Evolutionary conservation across 2,113 vertebrate genomes (phyloP).

Genomic region (Sminthopsis crassicaudata): DNA sequence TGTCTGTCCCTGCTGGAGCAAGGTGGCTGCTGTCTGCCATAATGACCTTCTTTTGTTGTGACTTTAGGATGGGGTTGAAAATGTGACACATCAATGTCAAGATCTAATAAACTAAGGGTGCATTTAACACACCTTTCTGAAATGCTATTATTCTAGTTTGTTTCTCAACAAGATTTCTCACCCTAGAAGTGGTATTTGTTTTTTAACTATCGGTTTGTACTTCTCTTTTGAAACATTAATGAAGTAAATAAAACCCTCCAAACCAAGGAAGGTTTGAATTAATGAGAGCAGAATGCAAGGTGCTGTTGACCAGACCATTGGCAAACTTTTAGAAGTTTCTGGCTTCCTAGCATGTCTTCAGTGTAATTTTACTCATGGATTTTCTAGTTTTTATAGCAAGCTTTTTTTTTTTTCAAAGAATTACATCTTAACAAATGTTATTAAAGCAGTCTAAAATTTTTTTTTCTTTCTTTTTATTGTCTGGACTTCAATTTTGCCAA

Average conservation of each 20-base stretch:
- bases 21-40: background rate
- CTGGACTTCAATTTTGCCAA: background rate
- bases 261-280: fast-evolving
- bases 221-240: background rate
- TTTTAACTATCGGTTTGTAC: background rate
- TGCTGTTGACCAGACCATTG: background rate
- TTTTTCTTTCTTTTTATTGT: background rate
- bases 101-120: fast-evolving
- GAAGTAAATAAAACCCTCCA: background rate
- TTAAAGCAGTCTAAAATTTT: background rate
- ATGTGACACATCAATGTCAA: fast-evolving
- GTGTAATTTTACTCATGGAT: background rate
- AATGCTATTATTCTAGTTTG: background rate
- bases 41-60: background rate
- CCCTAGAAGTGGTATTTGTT: background rate
- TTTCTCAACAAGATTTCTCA: background rate
- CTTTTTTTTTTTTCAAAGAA: background rate
- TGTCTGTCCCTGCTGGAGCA: background rate
- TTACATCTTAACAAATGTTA: background rate
- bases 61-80: background rate
- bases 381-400: background rate
- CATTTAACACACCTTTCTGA: background rate
- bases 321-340: background rate
- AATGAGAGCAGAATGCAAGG: background rate
- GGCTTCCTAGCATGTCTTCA: background rate